Percentiles rank a stretch among this genome's conserved stretches.
Evolutionary conservation across 2,888 invertebrate species (phyloP).

Genomic region (Vannuccia rotundouncinata): DNA sequence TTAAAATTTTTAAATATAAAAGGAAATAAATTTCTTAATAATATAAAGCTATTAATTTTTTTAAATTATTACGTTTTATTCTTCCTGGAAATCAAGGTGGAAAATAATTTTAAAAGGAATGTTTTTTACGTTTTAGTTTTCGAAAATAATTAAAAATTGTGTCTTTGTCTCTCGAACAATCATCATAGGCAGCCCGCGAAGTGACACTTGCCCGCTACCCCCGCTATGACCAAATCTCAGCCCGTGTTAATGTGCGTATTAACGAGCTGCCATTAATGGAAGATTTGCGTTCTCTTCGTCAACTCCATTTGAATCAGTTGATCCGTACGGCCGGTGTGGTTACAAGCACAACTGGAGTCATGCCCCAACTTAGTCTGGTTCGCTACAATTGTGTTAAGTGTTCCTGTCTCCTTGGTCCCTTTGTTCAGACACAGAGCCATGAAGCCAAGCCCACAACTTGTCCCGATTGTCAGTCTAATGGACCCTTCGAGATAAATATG

Average conservation of each 20-base stretch:
- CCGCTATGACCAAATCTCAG: slow-evolving; percentile 84
- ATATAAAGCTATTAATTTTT: too few species aligned
- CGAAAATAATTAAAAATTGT: too few species aligned
- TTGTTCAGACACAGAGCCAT: slow-evolving; percentile 75
- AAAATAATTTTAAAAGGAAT: too few species aligned
- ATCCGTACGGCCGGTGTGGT: slow-evolving; percentile 89
- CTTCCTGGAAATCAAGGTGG: too few species aligned
- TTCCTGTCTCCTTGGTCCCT: slow-evolving; percentile 87
- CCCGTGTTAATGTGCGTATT: slow-evolving; percentile 87
- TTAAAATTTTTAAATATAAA: too few species aligned
- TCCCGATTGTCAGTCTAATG: slow-evolving; percentile 91
- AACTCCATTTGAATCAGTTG: slow-evolving; percentile 65
- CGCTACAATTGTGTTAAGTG: slow-evolving; percentile 96
- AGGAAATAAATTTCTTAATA: too few species aligned
- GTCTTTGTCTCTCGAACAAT: too few species aligned
- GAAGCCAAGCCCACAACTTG: slow-evolving; percentile 94
- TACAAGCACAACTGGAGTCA: slow-evolving; percentile 74
- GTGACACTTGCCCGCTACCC: slow-evolving; percentile 88
- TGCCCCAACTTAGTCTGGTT: slow-evolving; percentile 88
- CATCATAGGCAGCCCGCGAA: slow-evolving; percentile 59
- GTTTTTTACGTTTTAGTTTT: too few species aligned
- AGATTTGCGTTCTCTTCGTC: slow-evolving; percentile 81
- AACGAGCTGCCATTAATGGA: slow-evolving; percentile 89
- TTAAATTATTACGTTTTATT: too few species aligned
- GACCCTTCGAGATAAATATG: slow-evolving; percentile 96